Evolutionary conservation across 2,797 vertebrate species (phyloP).

Genomic region (Etheostoma perlongum): DNA sequence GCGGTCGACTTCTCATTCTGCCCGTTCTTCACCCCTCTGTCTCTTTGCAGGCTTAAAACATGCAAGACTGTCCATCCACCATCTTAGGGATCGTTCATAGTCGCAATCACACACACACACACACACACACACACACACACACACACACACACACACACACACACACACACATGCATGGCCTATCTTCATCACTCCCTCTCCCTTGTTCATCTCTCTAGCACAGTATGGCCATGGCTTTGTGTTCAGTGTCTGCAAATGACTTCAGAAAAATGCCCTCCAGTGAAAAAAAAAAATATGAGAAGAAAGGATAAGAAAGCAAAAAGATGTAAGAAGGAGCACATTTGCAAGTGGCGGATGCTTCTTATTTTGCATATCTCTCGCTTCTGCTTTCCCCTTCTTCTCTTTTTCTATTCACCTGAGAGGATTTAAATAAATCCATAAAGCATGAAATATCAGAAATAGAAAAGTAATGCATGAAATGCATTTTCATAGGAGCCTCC

Average conservation of each 20-base stretch:
- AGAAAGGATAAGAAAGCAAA: constrained; percentile 76
- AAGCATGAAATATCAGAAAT: constrained; percentile 84
- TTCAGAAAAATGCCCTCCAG: constrained; percentile 78
- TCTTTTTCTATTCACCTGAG: constrained; percentile 84
- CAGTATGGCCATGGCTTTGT: constrained; percentile 55
- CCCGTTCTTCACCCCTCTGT: constrained; percentile 69
- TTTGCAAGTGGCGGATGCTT: constrained; percentile 81
- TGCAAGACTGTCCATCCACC: constrained; percentile 74
- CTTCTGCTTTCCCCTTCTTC: constrained; percentile 82
- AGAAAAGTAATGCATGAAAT: constrained; percentile 83
- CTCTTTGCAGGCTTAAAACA: constrained; percentile 71
- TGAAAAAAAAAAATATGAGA: constrained; percentile 60
- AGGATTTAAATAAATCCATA: constrained; percentile 86
- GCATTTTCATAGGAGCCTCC: constrained; percentile 77
- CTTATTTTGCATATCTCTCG: constrained; percentile 85
- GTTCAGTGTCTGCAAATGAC: constrained; percentile 76
- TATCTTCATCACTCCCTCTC: constrained; percentile 42
- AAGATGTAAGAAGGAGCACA: constrained; percentile 81
- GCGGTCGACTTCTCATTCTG: constrained; percentile 50
- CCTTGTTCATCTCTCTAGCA: constrained; percentile 42
- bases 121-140: constrained; percentile 23
- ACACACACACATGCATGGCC: constrained; percentile 27
- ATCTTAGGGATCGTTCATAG: constrained; percentile 69
- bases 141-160: constrained; percentile 20
- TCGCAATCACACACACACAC: constrained; percentile 39